A percentile compares a stretch with the other conserved stretches of the same genome.
Evolutionary conservation across 2,888 invertebrate genomes (phyloP).

Genomic region (Cylloceria caligata): DNA sequence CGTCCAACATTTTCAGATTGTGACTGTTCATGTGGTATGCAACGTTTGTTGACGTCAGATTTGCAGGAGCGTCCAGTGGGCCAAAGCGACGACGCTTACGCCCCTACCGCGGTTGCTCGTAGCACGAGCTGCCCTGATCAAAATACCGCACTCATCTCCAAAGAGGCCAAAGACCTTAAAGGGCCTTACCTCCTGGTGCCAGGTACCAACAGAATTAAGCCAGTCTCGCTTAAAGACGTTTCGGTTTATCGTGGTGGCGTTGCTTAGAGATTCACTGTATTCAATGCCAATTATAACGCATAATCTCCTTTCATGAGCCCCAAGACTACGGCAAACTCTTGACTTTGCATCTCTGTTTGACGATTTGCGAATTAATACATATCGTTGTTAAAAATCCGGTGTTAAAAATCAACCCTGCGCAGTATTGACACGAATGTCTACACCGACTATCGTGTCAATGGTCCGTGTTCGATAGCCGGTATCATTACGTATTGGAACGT

Average conservation of each 20-base stretch:
- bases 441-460: no score
- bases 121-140: slow-evolving; percentile 84
- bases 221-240: slow-evolving; percentile 69
- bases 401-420: no score
- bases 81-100: slow-evolving; percentile 77
- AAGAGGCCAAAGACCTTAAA: slow-evolving; percentile 85
- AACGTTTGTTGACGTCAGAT: slow-evolving; percentile 84
- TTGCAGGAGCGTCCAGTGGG: slow-evolving; percentile 82
- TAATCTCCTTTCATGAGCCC: background rate
- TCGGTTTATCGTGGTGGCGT: background rate
- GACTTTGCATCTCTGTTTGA: background rate
- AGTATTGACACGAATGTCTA: no score
- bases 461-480: no score
- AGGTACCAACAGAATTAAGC: slow-evolving; percentile 85
- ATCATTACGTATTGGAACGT: no score
- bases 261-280: background rate
- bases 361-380: background rate
- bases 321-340: background rate
- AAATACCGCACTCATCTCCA: slow-evolving; percentile 83
- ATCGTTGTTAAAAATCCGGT: no score
- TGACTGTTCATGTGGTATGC: slow-evolving; percentile 84
- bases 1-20: slow-evolving; percentile 79
- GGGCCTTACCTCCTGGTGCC: slow-evolving; percentile 87
- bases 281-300: slow-evolving; percentile 7
- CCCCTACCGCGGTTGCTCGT: slow-evolving; percentile 79